A percentile compares a stretch with the other conserved stretches of the same genome.
These are phyloP conservation scores for Automeris io DNA, from an alignment of 2,888 invertebrate genomes.

Conservation along the genomic window DNA sequence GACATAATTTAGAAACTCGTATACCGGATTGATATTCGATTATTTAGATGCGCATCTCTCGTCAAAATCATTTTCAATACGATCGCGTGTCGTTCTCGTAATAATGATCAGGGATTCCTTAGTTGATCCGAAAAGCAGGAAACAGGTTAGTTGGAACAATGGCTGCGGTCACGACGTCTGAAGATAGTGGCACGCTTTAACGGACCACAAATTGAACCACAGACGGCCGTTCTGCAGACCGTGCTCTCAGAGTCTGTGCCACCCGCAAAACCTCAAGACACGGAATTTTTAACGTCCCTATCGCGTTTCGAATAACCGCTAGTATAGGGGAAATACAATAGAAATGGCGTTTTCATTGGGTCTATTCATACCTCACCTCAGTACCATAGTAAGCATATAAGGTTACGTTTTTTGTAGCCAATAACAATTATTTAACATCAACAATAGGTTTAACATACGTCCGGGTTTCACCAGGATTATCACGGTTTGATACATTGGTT, in stretches of 20 bases:
- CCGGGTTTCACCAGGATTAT: too few species aligned
- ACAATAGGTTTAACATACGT: too few species aligned
- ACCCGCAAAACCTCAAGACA: constrained; percentile 41
- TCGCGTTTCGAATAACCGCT: constrained; percentile 44
- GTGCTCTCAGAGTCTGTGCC: constrained; percentile 20
- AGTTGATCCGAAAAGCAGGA: constrained; percentile 29
- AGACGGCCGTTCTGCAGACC: constrained; percentile 26
- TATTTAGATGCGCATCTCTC: constrained; percentile 3
- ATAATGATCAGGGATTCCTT: constrained; percentile 18
- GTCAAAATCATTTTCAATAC: constrained; percentile 1
- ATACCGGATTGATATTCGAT: background rate
- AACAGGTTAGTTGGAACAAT: constrained; percentile 55
- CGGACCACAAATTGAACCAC: constrained; percentile 59
- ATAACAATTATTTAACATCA: too few species aligned
- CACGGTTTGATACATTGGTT: too few species aligned
- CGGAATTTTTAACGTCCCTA: constrained; percentile 28
- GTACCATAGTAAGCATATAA: background rate
- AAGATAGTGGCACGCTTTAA: constrained; percentile 47
- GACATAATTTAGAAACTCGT: background rate
- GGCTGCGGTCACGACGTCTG: constrained; percentile 60
- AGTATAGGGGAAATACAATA: constrained; percentile 46
- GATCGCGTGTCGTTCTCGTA: constrained; percentile 2
- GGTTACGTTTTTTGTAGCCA: background rate
- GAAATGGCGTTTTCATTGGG: constrained; percentile 19
- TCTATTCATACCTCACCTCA: background rate